Conservation (phyloP, 1,140 invertebrate genomes). For the Drosophila setifemur region DNA sequence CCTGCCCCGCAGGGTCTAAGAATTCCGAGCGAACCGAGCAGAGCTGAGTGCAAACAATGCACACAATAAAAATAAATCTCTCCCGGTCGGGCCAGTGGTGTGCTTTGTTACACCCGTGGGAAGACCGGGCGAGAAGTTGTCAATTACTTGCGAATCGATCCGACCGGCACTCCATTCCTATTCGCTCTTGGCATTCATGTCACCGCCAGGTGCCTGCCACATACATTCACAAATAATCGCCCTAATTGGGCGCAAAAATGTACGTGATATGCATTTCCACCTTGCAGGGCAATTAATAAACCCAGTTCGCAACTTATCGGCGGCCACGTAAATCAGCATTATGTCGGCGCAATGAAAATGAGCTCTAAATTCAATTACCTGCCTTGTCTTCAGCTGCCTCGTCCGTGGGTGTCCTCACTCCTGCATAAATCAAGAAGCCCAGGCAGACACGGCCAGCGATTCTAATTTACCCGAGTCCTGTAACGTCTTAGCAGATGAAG, state of each 20-base stretch:
- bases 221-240: slow-evolving; percentile 56
- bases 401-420: slow-evolving; percentile 4
- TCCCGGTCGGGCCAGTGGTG: slow-evolving; percentile 40
- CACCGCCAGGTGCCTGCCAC: slow-evolving; percentile 51
- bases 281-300: slow-evolving; percentile 63
- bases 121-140: slow-evolving; percentile 61
- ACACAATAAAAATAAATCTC: slow-evolving; percentile 79
- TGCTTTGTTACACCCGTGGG: slow-evolving; percentile 74
- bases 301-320: slow-evolving; percentile 44
- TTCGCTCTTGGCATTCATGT: slow-evolving; percentile 76
- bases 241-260: slow-evolving; percentile 63
- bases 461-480: slow-evolving; percentile 54
- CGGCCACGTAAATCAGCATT: slow-evolving; percentile 72
- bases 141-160: slow-evolving; percentile 67
- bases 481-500: slow-evolving; percentile 67
- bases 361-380: slow-evolving; percentile 77
- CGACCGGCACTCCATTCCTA: slow-evolving; percentile 8
- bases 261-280: slow-evolving; percentile 71
- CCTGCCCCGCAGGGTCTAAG: slow-evolving; percentile 24
- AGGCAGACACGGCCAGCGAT: slow-evolving; percentile 5
- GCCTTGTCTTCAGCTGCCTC: slow-evolving; percentile 30
- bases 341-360: slow-evolving; percentile 74
- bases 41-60: slow-evolving; percentile 75
- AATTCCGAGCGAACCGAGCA: background rate
- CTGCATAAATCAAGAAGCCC: slow-evolving; percentile 63